Base-by-base conservation (phyloP, 2,797 vertebrate species). In the Melanotaenia boesemani region DNA sequence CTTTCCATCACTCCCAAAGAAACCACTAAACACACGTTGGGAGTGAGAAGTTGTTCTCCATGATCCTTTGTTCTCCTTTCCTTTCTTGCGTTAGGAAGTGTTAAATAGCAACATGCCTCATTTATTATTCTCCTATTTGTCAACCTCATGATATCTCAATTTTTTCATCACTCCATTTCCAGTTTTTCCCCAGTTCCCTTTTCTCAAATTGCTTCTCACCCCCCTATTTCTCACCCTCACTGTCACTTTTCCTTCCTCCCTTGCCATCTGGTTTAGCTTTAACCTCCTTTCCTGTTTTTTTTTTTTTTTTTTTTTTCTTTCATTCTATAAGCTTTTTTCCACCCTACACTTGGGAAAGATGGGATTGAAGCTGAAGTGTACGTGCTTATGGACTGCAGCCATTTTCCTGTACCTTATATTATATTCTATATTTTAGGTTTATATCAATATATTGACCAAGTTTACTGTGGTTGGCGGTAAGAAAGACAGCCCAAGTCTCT, bases 261-360 rank as follows among this genome's bases (percentile, higher is more conserved):
- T 79, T 62, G 30, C 83, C 85, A 83, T 85, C 87, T 91, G 82
- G 79, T 85, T 88, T 82, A 70, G 72, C 81, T 86, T 86, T 89
- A 77, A 79, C 63, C 46, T 63, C 81, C 74, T 92, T 81, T 77
- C 71, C 74, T 87, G 72, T 77, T 86, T n/a, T 81, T 77, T 70
- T 39, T 37, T 37, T 2, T 37, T 37, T 8, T 72, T 73, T 83
- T 39, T 11, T 57, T 62, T 77, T 79, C 76, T 67, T 67, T 41
- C 8, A 13, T 37, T 52, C 56, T 44, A 16, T 44, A 44, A 44
- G 41, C 41, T 44, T 16, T 44, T 16, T 39, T 39, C 37, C 37
- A 39, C n/a, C 54, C 54, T 67, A 39, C 70, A 69, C 63, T 67
- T 13, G 67, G 68, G 46, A 77, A 82, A 75, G 63, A 73, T 86